Percentiles rank a stretch among this genome's conserved stretches.
Conservation (phyloP, 1,140 invertebrate genomes). For the Pantala flavescens region DNA sequence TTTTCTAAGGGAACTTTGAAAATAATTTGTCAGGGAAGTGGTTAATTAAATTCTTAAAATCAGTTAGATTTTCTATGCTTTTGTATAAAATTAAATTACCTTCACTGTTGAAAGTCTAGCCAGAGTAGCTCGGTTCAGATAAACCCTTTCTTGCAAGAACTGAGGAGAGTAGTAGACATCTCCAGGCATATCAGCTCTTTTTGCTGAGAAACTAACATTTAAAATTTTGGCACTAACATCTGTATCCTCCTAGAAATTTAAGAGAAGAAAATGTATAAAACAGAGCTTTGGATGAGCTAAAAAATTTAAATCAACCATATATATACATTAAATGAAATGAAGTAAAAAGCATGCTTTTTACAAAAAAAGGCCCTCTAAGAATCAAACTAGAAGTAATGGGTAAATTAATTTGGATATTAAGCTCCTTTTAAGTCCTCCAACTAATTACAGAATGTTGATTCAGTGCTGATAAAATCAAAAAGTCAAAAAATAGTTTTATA, state of each 20-base stretch:
- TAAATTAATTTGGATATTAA: too few species aligned
- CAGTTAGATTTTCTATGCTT: too few species aligned
- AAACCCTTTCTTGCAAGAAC: slow-evolving; percentile 86
- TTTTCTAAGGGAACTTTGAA: too few species aligned
- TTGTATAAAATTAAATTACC: slow-evolving; percentile 34
- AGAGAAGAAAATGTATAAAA: background rate
- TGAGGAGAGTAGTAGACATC: slow-evolving; percentile 73
- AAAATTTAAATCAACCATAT: slow-evolving; percentile 7
- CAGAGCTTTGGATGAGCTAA: slow-evolving; percentile 8
- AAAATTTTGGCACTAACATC: slow-evolving; percentile 78
- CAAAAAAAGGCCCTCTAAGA: too few species aligned
- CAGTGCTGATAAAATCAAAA: too few species aligned
- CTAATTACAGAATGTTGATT: too few species aligned
- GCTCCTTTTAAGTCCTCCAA: too few species aligned
- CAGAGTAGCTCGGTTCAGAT: slow-evolving; percentile 76
- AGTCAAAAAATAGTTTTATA: too few species aligned
- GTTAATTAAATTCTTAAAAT: too few species aligned
- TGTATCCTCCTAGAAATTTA: slow-evolving; percentile 58
- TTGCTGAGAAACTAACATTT: slow-evolving; percentile 90
- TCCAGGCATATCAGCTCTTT: slow-evolving; percentile 61
- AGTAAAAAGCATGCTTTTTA: too few species aligned
- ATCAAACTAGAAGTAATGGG: too few species aligned
- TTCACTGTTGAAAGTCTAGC: slow-evolving; percentile 78
- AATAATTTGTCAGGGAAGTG: too few species aligned
- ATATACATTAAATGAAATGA: slow-evolving; percentile 15